phyloP scores from a whole-genome alignment of 2,888 invertebrate species.

The Stenchaetothrips biformis region DNA sequence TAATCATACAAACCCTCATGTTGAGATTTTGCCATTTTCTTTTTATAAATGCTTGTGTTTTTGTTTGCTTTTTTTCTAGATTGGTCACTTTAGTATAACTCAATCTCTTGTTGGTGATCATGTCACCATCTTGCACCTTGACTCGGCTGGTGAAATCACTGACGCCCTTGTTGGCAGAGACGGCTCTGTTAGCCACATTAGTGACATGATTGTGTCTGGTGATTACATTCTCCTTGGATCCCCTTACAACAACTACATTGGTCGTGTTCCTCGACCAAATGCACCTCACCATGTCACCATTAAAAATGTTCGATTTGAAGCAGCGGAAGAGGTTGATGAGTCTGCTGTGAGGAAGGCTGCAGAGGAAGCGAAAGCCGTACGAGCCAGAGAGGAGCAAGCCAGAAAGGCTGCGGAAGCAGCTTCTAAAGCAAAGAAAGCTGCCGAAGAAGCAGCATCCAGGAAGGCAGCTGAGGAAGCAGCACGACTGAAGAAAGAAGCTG shows the following conservation, averaged over 20 bases:
- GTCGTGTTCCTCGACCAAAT: slow-evolving; percentile 48
- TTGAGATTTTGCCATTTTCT: slow-evolving; percentile 26
- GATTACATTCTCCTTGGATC: slow-evolving; percentile 63
- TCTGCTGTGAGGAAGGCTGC: not conserved
- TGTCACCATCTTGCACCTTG: slow-evolving; percentile 59
- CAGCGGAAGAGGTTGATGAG: not conserved
- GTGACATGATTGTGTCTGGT: slow-evolving; percentile 63
- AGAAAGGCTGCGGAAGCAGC: not conserved
- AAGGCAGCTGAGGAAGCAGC: not conserved
- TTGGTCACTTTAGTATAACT: slow-evolving; percentile 59
- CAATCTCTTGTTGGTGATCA: slow-evolving; percentile 47
- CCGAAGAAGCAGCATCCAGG: not conserved
- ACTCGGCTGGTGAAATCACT: slow-evolving; percentile 66
- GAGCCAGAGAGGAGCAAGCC: not conserved
- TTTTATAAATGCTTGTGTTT: slow-evolving; percentile 29
- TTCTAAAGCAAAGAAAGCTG: not conserved
- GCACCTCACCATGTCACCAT: not conserved
- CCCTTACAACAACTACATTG: slow-evolving; percentile 62
- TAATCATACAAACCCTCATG: not conserved
- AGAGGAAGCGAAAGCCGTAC: not conserved
- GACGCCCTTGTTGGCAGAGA: slow-evolving; percentile 63
- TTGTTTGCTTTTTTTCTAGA: slow-evolving; percentile 50
- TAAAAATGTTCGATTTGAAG: not conserved
- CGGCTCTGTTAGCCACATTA: slow-evolving; percentile 51
- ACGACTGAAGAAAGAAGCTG: not conserved